phyloP scores from a whole-genome alignment of 2,888 invertebrate species.

The Amblyteles armatorius region DNA sequence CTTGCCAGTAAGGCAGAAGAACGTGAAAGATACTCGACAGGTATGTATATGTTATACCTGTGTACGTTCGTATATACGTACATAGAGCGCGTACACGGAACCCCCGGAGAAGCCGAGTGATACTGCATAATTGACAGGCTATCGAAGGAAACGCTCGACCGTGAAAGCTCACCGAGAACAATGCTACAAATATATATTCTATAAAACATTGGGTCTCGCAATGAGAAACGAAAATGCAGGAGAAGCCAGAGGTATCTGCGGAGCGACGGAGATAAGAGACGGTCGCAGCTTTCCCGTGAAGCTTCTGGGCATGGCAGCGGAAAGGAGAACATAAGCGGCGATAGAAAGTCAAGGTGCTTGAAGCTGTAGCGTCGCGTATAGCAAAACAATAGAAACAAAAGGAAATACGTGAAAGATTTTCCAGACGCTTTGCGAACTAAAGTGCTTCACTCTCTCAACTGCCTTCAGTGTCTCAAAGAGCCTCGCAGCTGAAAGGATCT shows the following conservation, averaged over 20 bases:
- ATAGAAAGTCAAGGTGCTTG: conserved; percentile 37
- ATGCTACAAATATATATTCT: neutral
- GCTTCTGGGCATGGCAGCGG: conserved; percentile 17
- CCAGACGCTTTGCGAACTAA: conserved; percentile 35
- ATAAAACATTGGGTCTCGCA: neutral
- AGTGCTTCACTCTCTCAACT: conserved; percentile 30
- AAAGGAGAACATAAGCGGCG: conserved; percentile 17
- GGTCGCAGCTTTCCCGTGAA: conserved; percentile 19
- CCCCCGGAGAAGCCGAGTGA: neutral
- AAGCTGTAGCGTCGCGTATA: neutral
- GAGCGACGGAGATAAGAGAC: conserved; percentile 25
- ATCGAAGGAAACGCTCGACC: conserved; percentile 58
- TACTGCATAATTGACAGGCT: conserved; percentile 65
- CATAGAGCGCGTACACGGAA: conserved; percentile 9
- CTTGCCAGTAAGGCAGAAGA: conserved; percentile 2
- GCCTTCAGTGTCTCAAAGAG: conserved; percentile 8
- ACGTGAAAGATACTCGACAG: conserved; percentile 24
- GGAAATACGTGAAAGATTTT: conserved; percentile 36
- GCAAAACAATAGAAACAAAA: conserved; percentile 39
- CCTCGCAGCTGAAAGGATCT: neutral
- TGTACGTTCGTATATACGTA: neutral
- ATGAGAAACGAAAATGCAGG: neutral
- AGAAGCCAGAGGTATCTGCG: conserved; percentile 18
- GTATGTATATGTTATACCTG: neutral
- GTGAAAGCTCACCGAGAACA: conserved; percentile 52